Evolutionary conservation across 2,797 vertebrate species (phyloP).

Genomic region (Natrix natrix): DNA sequence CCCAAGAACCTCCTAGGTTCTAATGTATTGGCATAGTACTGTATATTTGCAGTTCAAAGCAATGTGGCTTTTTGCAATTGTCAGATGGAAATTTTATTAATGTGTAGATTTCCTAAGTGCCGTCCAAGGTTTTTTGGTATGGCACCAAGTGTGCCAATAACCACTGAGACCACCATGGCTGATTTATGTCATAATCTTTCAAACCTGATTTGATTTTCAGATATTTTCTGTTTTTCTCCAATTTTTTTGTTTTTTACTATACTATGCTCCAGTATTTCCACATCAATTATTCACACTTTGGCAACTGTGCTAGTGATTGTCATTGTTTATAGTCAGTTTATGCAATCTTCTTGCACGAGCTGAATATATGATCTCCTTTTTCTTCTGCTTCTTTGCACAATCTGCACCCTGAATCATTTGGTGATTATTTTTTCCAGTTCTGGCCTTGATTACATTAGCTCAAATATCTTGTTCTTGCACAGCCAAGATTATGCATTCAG

Average conservation of each 20-base stretch:
- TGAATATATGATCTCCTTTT: background rate
- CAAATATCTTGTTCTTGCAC: background rate
- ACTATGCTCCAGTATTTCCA: background rate
- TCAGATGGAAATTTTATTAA: background rate
- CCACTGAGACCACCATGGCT: background rate
- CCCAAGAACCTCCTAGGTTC: background rate
- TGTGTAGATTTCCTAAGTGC: background rate
- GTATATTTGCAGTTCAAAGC: background rate
- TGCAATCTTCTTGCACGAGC: background rate
- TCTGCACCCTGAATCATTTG: background rate
- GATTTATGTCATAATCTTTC: background rate
- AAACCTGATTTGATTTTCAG: background rate
- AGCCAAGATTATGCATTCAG: background rate
- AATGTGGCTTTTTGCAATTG: background rate
- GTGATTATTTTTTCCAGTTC: background rate
- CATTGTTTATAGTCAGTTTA: background rate
- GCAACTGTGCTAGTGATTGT: background rate
- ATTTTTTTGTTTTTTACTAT: background rate
- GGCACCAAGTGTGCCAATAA: background rate
- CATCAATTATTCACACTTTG: background rate
- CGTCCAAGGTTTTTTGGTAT: background rate
- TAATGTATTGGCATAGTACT: background rate
- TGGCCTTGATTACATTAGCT: background rate
- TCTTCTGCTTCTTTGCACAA: background rate
- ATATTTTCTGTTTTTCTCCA: background rate